Evolutionary conservation across 2,888 invertebrate species (phyloP).

Genomic region (Elysia crispata): DNA sequence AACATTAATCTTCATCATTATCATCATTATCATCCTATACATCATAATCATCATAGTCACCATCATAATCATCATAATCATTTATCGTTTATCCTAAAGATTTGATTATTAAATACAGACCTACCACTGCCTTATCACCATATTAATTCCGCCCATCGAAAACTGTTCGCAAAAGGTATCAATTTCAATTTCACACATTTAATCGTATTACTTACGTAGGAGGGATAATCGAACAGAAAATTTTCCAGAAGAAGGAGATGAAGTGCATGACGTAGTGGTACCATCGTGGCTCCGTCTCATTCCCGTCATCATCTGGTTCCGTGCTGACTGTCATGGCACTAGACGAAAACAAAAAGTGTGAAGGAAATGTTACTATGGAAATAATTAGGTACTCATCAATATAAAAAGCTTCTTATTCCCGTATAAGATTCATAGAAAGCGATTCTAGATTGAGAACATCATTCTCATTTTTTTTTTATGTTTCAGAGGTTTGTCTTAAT

Average conservation of each 20-base stretch:
- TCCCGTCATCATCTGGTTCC: slow-evolving; percentile 67
- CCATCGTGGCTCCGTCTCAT: slow-evolving; percentile 64
- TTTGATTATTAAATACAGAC: too few species aligned
- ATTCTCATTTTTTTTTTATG: not conserved
- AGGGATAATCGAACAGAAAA: slow-evolving; percentile 72
- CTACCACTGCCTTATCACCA: too few species aligned
- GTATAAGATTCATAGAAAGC: not conserved
- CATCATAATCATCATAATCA: too few species aligned
- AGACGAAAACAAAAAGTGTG: slow-evolving; percentile 40
- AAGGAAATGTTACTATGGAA: not conserved
- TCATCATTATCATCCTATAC: too few species aligned
- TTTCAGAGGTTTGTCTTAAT: not conserved
- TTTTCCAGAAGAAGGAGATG: slow-evolving; percentile 74
- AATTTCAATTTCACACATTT: too few species aligned
- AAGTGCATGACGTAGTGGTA: slow-evolving; percentile 73
- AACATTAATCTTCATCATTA: too few species aligned
- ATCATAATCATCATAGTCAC: too few species aligned
- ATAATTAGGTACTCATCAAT: not conserved
- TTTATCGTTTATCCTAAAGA: too few species aligned
- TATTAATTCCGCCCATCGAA: too few species aligned
- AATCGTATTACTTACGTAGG: slow-evolving; percentile 74
- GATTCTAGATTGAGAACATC: not conserved
- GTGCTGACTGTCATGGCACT: slow-evolving; percentile 70
- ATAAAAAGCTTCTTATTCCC: too few species aligned
- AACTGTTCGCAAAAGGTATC: too few species aligned